phyloP scores from a whole-genome alignment of 2,797 vertebrate genomes.

The Channa striata region DNA sequence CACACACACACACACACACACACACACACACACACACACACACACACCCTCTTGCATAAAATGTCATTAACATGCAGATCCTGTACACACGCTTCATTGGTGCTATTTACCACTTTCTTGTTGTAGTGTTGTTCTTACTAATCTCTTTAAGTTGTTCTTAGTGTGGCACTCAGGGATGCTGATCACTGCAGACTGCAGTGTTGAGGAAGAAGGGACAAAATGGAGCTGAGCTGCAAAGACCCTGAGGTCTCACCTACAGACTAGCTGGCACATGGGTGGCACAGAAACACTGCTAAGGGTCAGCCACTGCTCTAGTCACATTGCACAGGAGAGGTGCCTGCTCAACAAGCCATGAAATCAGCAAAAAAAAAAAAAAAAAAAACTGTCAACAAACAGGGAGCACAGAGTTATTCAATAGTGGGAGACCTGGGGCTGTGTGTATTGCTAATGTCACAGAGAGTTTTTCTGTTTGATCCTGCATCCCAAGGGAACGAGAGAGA shows the following conservation, averaged over 20 bases:
- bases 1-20: conserved; percentile 51
- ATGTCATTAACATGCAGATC: conserved; percentile 46
- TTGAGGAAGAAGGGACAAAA: conserved; percentile 22
- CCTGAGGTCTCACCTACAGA: conserved; percentile 59
- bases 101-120: conserved; percentile 38
- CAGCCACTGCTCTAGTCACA: conserved; percentile 61
- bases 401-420: conserved; percentile 63
- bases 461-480: conserved; percentile 58
- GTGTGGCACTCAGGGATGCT: conserved; percentile 1
- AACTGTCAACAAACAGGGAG: conserved; percentile 61
- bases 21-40: conserved; percentile 51
- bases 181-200: conserved; percentile 10
- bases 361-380: conserved; percentile 42
- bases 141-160: conserved; percentile 39
- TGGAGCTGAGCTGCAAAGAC: conserved; percentile 40
- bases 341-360: conserved; percentile 72
- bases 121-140: conserved; percentile 28
- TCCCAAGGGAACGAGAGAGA: conserved; percentile 44
- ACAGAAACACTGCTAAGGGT: conserved; percentile 55
- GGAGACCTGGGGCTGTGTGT: conserved; percentile 55
- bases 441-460: conserved; percentile 57
- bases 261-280: conserved; percentile 46
- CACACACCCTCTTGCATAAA: conserved; percentile 37
- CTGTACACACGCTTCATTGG: conserved; percentile 17
- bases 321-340: conserved; percentile 68